Conservation (phyloP, 2,888 invertebrate species). For the Eupeodes latifasciatus region DNA sequence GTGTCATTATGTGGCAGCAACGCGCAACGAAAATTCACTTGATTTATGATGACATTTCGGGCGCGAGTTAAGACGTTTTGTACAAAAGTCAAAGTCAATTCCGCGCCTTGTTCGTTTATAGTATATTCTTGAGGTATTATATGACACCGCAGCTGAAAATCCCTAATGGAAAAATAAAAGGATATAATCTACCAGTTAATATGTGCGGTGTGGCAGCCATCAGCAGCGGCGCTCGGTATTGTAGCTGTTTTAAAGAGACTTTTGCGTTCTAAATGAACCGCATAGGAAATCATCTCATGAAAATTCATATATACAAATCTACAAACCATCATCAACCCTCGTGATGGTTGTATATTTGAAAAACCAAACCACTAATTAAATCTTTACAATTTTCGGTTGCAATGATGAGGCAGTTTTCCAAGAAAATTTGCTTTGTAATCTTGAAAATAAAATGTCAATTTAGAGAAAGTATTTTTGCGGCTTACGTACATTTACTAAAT, state of each 20-base stretch:
- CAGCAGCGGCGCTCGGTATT: not conserved
- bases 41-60: constrained; percentile 74
- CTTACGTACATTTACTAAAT: not conserved
- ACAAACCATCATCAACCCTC: constrained; percentile 32
- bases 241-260: constrained; percentile 58
- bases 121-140: not conserved
- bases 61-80: constrained; percentile 71
- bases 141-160: constrained; percentile 69
- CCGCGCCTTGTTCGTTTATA: not conserved
- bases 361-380: constrained; percentile 73
- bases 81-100: constrained; percentile 54
- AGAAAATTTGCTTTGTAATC: constrained; percentile 39
- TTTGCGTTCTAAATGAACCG: constrained; percentile 63
- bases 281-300: constrained; percentile 17
- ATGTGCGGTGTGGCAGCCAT: not conserved
- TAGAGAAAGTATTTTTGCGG: not conserved
- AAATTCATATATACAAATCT: not conserved
- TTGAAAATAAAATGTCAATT: not conserved
- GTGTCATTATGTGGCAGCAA: constrained; percentile 51
- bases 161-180: constrained; percentile 72
- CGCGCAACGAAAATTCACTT: constrained; percentile 61
- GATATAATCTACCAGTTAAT: constrained; percentile 73
- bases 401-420: constrained; percentile 56
- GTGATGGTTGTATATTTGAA: constrained; percentile 6
- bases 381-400: constrained; percentile 65